Evolutionary conservation across 2,797 vertebrate species (phyloP), one percentile per base, ranked within the genome.

Genomic region (Otolemur crassicaudatus): DNA sequence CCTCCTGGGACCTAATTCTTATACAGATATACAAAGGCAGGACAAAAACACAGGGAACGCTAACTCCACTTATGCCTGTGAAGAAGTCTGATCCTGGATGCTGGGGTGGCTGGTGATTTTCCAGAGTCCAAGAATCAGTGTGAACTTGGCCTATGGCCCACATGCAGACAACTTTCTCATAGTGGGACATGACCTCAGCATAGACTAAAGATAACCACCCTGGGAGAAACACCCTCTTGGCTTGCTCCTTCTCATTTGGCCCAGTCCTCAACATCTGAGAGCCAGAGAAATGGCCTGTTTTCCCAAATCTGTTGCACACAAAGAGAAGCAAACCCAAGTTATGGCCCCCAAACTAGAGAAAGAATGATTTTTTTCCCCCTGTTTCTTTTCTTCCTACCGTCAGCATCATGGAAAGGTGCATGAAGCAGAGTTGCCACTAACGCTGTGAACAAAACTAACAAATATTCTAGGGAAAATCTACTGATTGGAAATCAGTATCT

Each of bases 211-310:
- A 97, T 98, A 95, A 88, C 76, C 73, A 89, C 79, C 87, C 49
- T 97, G 88, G 80, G 96, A 97, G 72, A 96, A 97, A 91, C 1
- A 43, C 65, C 72, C 79, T 29, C 85, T 97, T 90, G 96, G 82
- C 67, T 97, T 96, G 96, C 84, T 87, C 92, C 95, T 93, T 97
- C 88, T 73, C 58, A 63, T 90, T 96, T 97, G 96, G 97, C 95
- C 95, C 63, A 43, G 92, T 96, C 86, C 89, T 97, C 87, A 94
- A 94, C 70, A 94, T 93, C 72, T 93, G 88, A 97, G 82, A 92
- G 60, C 46, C 81, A 96, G 70, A 87, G 86, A 87, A 67, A 91
- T 84, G 77, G 27, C 37, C 65, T 65, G 20, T 77, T 89, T 82
- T 91, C 89, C 83, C 34, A 93, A 93, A 79, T 31, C 83, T 81